Evolutionary conservation across 2,113 vertebrate genomes (phyloP), one percentile per base, ranked within the genome.

Genomic region (Piprites chloris): DNA sequence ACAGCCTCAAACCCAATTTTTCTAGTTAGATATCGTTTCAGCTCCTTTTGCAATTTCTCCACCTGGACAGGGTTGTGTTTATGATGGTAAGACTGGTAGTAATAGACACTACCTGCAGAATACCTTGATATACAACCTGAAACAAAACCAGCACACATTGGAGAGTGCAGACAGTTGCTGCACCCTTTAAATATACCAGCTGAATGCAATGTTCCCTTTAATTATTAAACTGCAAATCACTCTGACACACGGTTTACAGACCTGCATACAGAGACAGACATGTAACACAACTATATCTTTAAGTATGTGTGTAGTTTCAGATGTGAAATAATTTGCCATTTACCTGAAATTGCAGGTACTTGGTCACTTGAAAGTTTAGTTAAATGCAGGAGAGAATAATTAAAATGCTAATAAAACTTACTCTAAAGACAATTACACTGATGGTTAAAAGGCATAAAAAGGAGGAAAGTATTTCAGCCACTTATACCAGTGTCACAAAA

Each of bases 1-100:
- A 99, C 99, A 20, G 99, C 99, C 93, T 99, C 99, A 91, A 99
- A 99, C 41, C 99, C 99, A 89, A 99, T 99, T 97, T 99, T 99
- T 67, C 99, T 98, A 33, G 98, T 99, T 80, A 99, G 94, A 85
- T 99, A 99, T 92, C 99, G 97, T 89, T 99, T 99, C 46, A 99
- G 97, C 27, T 99, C 99, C 88, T 98, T 99, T 92, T 99, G 98
- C 85, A 99, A 95, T 71, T 99, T 98, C 96, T 99, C 99, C 82
- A 99, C 99, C 96, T 99, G 98, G 55, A 98, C 98, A 46, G 98
- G 98, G 95, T 98, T 99, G 95, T 99, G 99, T 96, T 99, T 98
- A 65, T 99, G 98, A 96, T 99, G 99, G 91, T 99, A 99, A 44
- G 99, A 99, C 20, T 99, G 99, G 96, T 99, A 99, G 96, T 99